A percentile compares a stretch with the other conserved stretches of the same genome.
phyloP scores from a whole-genome alignment of 2,888 invertebrate species.

The Globia sparganii region DNA sequence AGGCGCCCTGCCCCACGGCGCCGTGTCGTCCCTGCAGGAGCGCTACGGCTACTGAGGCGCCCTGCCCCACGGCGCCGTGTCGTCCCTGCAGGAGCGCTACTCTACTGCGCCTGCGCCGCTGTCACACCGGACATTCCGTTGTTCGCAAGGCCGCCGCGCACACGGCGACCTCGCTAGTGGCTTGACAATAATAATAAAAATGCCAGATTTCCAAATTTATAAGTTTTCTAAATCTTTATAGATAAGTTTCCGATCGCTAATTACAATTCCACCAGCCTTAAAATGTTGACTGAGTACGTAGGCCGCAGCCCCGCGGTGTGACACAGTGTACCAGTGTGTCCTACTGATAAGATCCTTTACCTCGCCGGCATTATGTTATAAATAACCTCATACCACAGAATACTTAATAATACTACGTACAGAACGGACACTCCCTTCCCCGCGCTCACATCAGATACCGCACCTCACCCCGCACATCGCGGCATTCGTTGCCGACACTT shows the following conservation, averaged over 20 bases:
- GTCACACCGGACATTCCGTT: not conserved
- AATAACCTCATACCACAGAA: not conserved
- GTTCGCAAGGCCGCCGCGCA: not conserved
- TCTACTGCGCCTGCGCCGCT: conserved; percentile 78
- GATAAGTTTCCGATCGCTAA: not conserved
- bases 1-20: conserved; percentile 98
- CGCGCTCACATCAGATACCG: no score
- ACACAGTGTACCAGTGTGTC: no score
- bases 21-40: conserved; percentile 98
- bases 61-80: conserved; percentile 98
- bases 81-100: conserved; percentile 96
- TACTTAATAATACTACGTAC: no score
- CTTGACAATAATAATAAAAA: conserved; percentile 34
- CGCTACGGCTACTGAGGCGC: conserved; percentile 92
- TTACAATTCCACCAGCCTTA: not conserved
- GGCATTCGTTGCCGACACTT: no score
- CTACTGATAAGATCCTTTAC: not conserved
- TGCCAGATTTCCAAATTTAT: conserved; percentile 15
- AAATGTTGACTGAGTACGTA: not conserved
- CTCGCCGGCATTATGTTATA: not conserved
- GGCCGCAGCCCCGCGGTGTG: not conserved
- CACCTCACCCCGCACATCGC: no score
- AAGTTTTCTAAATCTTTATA: conserved; percentile 9
- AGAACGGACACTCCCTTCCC: no score
- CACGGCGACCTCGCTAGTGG: conserved; percentile 1